phyloP scores from a whole-genome alignment of 2,113 vertebrate genomes.

The Chinchilla lanigera region DNA sequence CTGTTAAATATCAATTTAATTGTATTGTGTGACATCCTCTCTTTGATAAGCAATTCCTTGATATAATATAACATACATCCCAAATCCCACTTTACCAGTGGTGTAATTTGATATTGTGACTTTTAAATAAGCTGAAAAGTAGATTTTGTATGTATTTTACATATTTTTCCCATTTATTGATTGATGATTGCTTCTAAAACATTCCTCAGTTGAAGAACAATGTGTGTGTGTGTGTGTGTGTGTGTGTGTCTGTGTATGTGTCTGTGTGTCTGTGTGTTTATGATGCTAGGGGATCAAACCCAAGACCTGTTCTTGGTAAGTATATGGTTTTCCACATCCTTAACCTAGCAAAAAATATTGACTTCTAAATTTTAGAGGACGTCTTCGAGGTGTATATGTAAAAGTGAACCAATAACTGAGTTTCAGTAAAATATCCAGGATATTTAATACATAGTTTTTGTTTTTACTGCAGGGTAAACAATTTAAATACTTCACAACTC shows the following conservation, averaged over 20 bases:
- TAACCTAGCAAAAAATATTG: background rate
- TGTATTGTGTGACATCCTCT: background rate
- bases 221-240: background rate
- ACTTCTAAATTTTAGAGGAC: background rate
- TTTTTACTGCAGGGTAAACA: background rate
- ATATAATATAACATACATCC: background rate
- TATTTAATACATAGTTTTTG: background rate
- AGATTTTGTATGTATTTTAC: background rate
- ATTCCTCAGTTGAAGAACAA: background rate
- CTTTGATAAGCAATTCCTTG: background rate
- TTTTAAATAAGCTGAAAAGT: background rate
- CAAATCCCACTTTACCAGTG: background rate
- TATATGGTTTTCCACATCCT: background rate
- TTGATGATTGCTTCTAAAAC: background rate
- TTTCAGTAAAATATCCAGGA: background rate
- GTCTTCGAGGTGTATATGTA: background rate
- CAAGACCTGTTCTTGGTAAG: background rate
- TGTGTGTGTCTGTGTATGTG: background rate
- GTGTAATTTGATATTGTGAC: background rate
- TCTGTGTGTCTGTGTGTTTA: background rate
- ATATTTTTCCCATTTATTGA: background rate
- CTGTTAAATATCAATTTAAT: background rate
- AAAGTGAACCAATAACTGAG: background rate
- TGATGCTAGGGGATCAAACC: background rate
- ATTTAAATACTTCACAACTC: background rate